A percentile compares a stretch with the other conserved stretches of the same genome.
These are phyloP conservation scores for Cassiopea andromeda DNA, from an alignment of 30 jellyfish, hydroid and myxozoan genomes.

Conservation along the genomic window DNA sequence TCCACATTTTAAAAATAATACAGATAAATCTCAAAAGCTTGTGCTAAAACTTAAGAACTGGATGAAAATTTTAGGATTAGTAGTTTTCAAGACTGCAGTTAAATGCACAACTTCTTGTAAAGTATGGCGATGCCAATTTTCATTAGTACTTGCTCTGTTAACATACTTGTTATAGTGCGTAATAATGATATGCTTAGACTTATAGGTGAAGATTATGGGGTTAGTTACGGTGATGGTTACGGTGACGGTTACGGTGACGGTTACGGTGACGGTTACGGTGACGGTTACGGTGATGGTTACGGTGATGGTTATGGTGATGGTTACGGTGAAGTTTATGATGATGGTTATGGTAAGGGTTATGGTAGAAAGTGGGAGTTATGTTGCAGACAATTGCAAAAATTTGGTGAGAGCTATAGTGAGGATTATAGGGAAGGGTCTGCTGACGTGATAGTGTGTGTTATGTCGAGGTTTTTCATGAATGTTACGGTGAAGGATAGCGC, in stretches of 20 bases:
- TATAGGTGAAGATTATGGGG: not conserved
- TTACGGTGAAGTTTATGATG: too few relatives aligned
- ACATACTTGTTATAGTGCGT: not conserved
- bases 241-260: not conserved
- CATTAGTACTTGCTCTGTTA: not conserved
- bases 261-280: not conserved
- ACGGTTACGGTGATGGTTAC: not conserved
- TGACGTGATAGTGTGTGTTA: not conserved
- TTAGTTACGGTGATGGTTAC: not conserved
- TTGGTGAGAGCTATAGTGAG: too few relatives aligned
- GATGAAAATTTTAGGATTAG: not conserved
- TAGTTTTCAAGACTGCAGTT: not conserved
- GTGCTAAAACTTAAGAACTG: not conserved
- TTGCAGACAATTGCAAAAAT: too few relatives aligned
- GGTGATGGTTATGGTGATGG: not conserved
- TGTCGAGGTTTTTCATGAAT: not conserved
- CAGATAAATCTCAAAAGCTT: too few relatives aligned
- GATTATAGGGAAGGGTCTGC: not conserved
- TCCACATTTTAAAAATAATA: too few relatives aligned
- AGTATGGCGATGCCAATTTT: not conserved
- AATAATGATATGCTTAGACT: too few relatives aligned
- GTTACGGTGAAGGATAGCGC: not conserved
- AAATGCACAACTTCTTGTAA: not conserved
- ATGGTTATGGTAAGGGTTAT: too few relatives aligned
- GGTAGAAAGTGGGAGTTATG: too few relatives aligned